These are phyloP conservation scores for Pycnonotus jocosus DNA, from an alignment of 2,113 vertebrate genomes.

Conservation along the genomic window DNA sequence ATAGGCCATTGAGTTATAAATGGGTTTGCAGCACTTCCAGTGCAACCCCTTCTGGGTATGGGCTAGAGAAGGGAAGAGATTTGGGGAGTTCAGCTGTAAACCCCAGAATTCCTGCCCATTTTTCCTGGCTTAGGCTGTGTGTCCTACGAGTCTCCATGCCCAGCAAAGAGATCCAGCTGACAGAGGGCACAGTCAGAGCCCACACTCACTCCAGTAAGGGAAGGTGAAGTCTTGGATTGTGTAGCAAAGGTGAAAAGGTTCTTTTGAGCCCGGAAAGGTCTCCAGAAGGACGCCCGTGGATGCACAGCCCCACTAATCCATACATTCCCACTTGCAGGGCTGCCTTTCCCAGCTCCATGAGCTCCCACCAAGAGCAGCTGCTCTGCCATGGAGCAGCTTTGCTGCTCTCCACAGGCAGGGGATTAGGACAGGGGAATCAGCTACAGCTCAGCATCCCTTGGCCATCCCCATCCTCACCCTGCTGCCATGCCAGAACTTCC, in stretches of 20 bases:
- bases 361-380: background rate
- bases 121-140: background rate
- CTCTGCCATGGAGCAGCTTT: background rate
- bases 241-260: background rate
- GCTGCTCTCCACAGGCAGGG: background rate
- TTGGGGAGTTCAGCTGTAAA: background rate
- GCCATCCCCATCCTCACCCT: background rate
- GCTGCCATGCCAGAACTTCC: background rate
- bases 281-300: background rate
- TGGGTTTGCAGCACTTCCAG: background rate
- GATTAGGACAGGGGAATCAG: background rate
- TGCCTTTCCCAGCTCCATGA: accelerated
- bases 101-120: background rate
- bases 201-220: accelerated
- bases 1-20: background rate
- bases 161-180: background rate
- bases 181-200: background rate
- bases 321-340: background rate
- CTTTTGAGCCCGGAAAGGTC: background rate
- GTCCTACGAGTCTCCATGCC: background rate
- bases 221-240: accelerated
- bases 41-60: background rate
- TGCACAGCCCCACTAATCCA: background rate
- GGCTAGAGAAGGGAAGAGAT: background rate
- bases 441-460: background rate